Percentiles rank a stretch among this genome's conserved stretches.
Conservation (phyloP, 2,113 vertebrate species). For the Campylorhamphus procurvoides region DNA sequence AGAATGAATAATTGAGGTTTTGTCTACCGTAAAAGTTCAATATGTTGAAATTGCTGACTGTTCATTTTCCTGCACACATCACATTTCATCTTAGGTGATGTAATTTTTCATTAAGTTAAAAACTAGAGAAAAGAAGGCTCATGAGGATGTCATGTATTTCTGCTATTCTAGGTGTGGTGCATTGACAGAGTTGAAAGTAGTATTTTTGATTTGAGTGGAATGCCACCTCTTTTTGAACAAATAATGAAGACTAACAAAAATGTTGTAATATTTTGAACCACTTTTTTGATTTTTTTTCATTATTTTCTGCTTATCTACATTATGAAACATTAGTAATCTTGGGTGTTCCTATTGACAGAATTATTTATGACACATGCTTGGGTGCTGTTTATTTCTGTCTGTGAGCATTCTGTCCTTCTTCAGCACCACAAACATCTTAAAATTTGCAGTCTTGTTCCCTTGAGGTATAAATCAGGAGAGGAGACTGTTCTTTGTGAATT, state of each 20-base stretch:
- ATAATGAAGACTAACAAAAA: not conserved
- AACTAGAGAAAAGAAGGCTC: no score
- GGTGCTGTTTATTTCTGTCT: not conserved
- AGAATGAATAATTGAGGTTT: conserved; percentile 37
- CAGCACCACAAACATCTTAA: not conserved
- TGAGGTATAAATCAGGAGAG: not conserved
- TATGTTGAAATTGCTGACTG: conserved; percentile 1
- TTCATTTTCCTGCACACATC: not conserved
- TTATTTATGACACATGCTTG: not conserved
- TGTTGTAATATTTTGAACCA: not conserved
- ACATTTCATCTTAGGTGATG: not conserved
- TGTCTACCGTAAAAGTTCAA: conserved; percentile 24
- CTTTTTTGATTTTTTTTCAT: not conserved
- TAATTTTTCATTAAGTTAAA: not conserved
- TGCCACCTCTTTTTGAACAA: not conserved
- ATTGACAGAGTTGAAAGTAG: not conserved
- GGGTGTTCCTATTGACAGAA: not conserved
- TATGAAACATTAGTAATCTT: not conserved
- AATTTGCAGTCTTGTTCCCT: not conserved
- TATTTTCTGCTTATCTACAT: not conserved
- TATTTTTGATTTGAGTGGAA: not conserved
- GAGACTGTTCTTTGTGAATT: not conserved
- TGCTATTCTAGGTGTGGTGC: not conserved
- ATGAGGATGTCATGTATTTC: fast-evolving
- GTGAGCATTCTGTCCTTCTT: not conserved